Evolutionary conservation across 1,140 invertebrate genomes (phyloP).

Genomic region (Pantala flavescens): DNA sequence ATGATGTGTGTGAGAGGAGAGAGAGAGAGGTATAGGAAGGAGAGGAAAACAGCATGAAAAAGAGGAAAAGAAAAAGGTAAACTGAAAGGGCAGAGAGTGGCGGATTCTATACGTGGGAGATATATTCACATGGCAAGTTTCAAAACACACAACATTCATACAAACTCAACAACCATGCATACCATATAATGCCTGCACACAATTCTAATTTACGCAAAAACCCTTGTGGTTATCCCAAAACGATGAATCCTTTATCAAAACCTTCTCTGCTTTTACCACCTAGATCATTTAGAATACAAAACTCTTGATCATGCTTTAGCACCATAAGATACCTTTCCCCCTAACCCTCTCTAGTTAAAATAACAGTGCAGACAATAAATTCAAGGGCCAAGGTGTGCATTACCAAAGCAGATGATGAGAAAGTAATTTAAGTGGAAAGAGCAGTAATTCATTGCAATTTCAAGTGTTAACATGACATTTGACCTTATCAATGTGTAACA

Average conservation of each 20-base stretch:
- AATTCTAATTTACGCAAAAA: background rate
- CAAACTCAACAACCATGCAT: background rate
- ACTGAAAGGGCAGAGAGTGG: background rate
- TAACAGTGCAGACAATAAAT: background rate
- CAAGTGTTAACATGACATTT: background rate
- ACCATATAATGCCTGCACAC: background rate
- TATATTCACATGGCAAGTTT: too few species aligned
- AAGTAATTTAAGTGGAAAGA: background rate
- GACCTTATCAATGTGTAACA: background rate
- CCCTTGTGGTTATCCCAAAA: background rate
- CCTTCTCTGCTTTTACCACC: background rate
- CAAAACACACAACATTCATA: too few species aligned
- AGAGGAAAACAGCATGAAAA: too few species aligned
- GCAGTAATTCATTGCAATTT: background rate
- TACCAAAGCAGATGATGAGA: background rate
- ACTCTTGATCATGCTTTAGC: constrained; percentile 3
- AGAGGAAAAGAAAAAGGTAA: background rate
- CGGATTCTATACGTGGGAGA: background rate
- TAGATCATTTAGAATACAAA: background rate
- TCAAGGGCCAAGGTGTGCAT: background rate
- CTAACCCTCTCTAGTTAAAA: constrained; percentile 1
- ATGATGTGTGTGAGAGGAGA: background rate
- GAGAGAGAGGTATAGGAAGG: too few species aligned
- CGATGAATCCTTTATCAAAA: constrained; percentile 3
- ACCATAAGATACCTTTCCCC: background rate